Base-by-base conservation (phyloP, 2,888 invertebrate genomes). In the Drosophila ezoana region DNA sequence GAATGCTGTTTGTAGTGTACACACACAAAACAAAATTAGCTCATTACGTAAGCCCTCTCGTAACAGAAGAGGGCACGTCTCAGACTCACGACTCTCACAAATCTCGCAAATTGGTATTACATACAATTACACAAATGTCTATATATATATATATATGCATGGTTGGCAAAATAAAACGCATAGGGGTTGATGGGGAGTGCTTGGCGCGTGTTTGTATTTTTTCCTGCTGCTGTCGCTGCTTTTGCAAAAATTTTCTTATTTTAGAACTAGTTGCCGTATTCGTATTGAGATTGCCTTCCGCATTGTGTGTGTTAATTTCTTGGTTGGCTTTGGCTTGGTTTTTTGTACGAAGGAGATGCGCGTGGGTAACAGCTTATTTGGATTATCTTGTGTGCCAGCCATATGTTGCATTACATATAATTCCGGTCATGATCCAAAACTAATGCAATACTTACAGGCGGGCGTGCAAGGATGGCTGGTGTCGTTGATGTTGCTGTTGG, bases 401-500 rank as follows among this genome's bases (percentile, higher is more conserved):
- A 41, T 62, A 16, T 45, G 48, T 40, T 62, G 62, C 61, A 48
- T 38, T 56, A 11, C 38, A 40, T 45, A 57, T 33, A 43, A 13
- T 40, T 45, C 38, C 44, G 16, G 38, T 52, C 52, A 32, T 38
- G 62, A 51, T n/a, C 44, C 38, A 32, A 53, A 65, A 77, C 73
- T 76, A 76, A 77, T 60, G 57, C 40, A 64, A 60, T 72, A 56
- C 37, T 66, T 66, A 60, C 78, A 77, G 78, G 60, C 53, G 23
- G 38, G 20, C 48, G 43, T 69, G 11, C 53, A 54, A 57, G 20
- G 49, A 73, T 76, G 73, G 57, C 63, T 76, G 49, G 16, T 57
- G 45, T 60, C 68, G 47, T 11, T 69, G 69, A 8, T 58, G 49
- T 35, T 64, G 37, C 18, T 38, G 33, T 41, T 49, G 60, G 14